These are phyloP conservation scores for Adelphocoris suturalis DNA, from an alignment of 2,888 invertebrate species.

Conservation along the genomic window DNA sequence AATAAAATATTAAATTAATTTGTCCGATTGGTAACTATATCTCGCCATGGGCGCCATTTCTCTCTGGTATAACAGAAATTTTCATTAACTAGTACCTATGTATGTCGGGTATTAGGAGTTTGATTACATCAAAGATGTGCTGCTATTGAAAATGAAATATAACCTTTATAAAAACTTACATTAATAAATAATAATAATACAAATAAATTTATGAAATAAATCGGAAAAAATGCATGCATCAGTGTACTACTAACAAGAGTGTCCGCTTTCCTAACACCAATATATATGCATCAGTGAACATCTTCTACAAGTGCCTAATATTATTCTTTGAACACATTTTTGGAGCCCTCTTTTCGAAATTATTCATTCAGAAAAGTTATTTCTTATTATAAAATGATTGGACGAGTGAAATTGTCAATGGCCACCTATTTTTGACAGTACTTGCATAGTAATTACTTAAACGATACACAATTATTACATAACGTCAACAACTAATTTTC, in stretches of 20 bases:
- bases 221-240: too few species aligned
- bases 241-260: not conserved
- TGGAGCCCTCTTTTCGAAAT: slow-evolving; percentile 19
- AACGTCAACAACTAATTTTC: not conserved
- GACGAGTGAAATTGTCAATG: not conserved
- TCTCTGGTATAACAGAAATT: too few species aligned
- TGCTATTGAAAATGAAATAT: not conserved
- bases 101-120: too few species aligned
- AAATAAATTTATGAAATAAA: not conserved
- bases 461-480: too few species aligned
- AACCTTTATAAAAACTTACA: not conserved
- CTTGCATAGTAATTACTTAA: not conserved
- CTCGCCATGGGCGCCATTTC: too few species aligned
- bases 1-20: too few species aligned
- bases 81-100: too few species aligned
- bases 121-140: too few species aligned
- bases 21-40: too few species aligned
- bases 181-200: not conserved
- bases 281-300: not conserved
- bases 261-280: not conserved
- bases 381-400: not conserved
- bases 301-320: slow-evolving; percentile 8
- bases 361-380: not conserved
- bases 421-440: not conserved
- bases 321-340: slow-evolving; percentile 15